Conservation (phyloP, 2,888 invertebrate species). For the Ophion slaviceki region DNA sequence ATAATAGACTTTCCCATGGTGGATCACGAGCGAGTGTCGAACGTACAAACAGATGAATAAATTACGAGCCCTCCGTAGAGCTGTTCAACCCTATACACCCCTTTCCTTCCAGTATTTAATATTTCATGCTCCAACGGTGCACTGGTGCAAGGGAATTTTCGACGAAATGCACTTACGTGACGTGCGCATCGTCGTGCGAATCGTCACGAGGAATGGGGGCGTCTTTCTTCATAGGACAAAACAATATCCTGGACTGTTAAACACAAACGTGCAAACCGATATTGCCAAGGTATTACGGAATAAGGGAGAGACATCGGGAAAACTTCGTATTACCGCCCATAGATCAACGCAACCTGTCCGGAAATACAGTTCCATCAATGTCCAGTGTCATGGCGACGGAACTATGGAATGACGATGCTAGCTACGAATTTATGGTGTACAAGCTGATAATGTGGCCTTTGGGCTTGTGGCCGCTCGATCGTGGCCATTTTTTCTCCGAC, state of each 20-base stretch:
- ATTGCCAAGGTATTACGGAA: no score
- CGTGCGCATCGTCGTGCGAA: background rate
- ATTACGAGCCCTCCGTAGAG: conserved; percentile 9
- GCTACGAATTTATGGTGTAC: conserved; percentile 66
- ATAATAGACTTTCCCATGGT: conserved; percentile 24
- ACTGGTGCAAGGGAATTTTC: conserved; percentile 10
- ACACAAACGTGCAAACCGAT: background rate
- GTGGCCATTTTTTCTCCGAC: conserved; percentile 60
- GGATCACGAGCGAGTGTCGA: conserved; percentile 1
- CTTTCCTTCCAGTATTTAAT: conserved; percentile 29
- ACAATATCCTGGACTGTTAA: conserved; percentile 1
- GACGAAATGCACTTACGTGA: conserved; percentile 15
- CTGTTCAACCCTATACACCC: conserved; percentile 17
- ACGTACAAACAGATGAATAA: conserved; percentile 57
- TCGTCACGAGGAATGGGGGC: background rate
- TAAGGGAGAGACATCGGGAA: background rate
- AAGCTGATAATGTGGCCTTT: conserved; percentile 69
- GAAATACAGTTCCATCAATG: background rate
- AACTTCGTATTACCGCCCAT: conserved; percentile 22
- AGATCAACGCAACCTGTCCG: conserved; percentile 8
- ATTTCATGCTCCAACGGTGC: conserved; percentile 33
- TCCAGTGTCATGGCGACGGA: conserved; percentile 42
- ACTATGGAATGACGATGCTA: conserved; percentile 63
- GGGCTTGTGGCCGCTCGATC: conserved; percentile 68
- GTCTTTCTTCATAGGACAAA: background rate